Evolutionary conservation across 1,140 invertebrate species (phyloP), one percentile per base, ranked within the genome.

Genomic region (Drosophila subpulchrella): DNA sequence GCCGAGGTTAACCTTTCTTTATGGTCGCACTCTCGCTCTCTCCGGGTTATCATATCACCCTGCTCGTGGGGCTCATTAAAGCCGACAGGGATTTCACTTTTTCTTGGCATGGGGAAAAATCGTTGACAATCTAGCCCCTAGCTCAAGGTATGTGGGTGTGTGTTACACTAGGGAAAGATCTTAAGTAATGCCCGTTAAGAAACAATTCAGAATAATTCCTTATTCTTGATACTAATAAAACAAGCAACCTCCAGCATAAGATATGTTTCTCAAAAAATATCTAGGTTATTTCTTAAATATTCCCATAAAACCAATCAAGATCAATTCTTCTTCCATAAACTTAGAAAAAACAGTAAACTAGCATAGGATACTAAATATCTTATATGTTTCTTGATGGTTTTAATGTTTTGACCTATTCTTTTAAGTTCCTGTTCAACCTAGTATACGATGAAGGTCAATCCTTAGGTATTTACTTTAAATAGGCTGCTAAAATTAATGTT

Each of bases 81-180:
- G 53, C 17, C 12, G 39, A n/a, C 68, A 34, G 48, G 70, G 56
- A 65, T 81, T 84, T 85, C 73, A 85, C 81, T 85, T 85, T 84
- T 66, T 32, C 36, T 13, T 36, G 44, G 36, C 36, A 15, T 36
- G 44, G 53, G 66, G 42, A 53, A 50, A 72, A 72, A 17, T 58
- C n/a, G 34, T 20, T 7, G 30, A 17, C 12, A 15, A 41, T 32
- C 30, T 50, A 32, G 15, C 12, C 15, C 6, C 7, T n/a, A 32
- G 24, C 12, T 8, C 3, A n/a, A n/a, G 24, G 8, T 1, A 17
- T 15, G 1, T 6, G 39, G 13, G 13, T 15, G 38, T n/a, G 41
- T 3, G 17, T 41, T 8, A 2, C 3, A 46, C 8, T 46, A 20
- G 4, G 8, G 3, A 1, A 10, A 17, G 7, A 10, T 42, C 41